Conservation (phyloP, 1,140 invertebrate genomes). For the Tetragnatha versicolor region DNA sequence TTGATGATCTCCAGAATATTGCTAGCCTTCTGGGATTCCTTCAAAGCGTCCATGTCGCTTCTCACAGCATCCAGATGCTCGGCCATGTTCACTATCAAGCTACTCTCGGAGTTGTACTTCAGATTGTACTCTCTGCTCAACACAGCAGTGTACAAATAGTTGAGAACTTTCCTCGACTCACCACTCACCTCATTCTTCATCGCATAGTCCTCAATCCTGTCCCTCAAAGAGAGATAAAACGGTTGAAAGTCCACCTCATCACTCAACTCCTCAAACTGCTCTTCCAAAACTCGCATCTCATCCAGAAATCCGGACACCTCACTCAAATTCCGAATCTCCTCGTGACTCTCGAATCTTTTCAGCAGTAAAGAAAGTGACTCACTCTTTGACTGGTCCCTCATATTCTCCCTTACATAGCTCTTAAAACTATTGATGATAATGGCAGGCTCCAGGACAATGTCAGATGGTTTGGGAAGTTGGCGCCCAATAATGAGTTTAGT, state of each 20-base stretch:
- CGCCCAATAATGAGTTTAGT: too few species aligned
- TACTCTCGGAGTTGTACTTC: neutral
- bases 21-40: neutral
- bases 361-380: neutral
- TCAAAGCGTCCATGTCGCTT: neutral
- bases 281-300: neutral
- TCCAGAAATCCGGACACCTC: neutral
- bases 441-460: neutral
- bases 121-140: constrained; percentile 6
- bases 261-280: neutral
- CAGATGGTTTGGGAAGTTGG: neutral
- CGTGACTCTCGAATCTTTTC: neutral
- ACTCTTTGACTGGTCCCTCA: neutral
- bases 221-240: neutral
- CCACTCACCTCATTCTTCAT: neutral
- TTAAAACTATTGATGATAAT: constrained; percentile 2
- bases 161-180: constrained; percentile 9
- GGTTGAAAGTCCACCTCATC: neutral
- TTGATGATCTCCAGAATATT: neutral
- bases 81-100: neutral
- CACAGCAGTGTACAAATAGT: neutral
- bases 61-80: neutral
- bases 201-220: neutral
- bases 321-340: neutral
- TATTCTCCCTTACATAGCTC: neutral